Conservation (phyloP, 2,113 vertebrate genomes). For the Illadopsis cleaveri region DNA sequence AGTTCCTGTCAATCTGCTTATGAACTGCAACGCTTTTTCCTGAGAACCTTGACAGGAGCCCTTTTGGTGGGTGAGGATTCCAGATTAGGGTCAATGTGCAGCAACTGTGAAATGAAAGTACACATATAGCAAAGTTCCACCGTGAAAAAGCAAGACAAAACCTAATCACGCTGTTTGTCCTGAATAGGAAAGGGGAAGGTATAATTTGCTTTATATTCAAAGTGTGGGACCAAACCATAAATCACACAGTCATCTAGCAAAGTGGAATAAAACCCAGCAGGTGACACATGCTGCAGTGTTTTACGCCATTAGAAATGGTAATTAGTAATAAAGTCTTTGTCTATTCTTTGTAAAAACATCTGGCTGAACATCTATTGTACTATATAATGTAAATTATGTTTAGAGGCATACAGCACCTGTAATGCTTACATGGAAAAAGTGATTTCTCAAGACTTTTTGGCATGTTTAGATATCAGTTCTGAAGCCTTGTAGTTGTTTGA, state of each 20-base stretch:
- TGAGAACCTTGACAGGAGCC: neutral
- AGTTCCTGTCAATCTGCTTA: neutral
- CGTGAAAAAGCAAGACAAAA: neutral
- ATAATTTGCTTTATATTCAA: neutral
- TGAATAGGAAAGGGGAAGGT: neutral
- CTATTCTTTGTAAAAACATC: neutral
- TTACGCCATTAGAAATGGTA: slow-evolving; percentile 18
- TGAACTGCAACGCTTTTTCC: neutral
- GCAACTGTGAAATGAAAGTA: neutral
- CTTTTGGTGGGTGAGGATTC: neutral
- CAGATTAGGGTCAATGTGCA: neutral
- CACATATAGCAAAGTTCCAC: neutral
- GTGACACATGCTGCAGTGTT: neutral
- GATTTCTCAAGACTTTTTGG: neutral
- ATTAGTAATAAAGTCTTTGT: neutral
- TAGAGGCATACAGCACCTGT: neutral
- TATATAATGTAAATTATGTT: neutral
- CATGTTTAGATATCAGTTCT: neutral
- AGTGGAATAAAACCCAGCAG: neutral
- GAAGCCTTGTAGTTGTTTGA: neutral
- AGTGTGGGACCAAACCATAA: neutral
- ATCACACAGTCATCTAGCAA: neutral
- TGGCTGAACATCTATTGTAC: neutral
- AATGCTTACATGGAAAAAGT: neutral
- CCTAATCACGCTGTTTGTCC: neutral